Base-by-base conservation (phyloP, 1,140 invertebrate genomes). In the Trialeurodes vaporariorum region DNA sequence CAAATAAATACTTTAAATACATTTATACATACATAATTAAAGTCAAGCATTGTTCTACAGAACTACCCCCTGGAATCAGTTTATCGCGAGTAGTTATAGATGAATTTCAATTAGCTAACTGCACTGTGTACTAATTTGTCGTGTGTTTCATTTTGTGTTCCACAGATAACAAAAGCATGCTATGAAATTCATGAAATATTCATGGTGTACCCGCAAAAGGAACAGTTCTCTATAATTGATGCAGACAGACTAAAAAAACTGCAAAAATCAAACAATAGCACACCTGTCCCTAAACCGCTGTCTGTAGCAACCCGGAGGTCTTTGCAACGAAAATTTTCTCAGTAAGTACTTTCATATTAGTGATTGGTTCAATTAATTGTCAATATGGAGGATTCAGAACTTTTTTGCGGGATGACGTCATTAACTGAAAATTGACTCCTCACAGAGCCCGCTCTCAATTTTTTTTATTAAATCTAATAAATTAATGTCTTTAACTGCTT, bases 181-280 rank as follows among this genome's bases (percentile, higher is more conserved):
- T 49, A 49, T 49, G 34, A 49, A 49, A 49, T 49, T 49, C 34
- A 49, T 49, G 34, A 49, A 49, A 49, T 49, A 49, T 49, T 49
- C 34, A 49, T 49, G 5, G 17, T 49, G 5, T 49, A 49, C 17
- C 34, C 34, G 5, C 34, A 49, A 49, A 49, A 5, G 34, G 34
- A 49, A 49, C 5, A 49, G 17, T 49, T 49, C 17, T 5, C 34
- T 9, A 49, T 49, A 49, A 49, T 49, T 9, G 34, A 5, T 49
- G 34, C 34, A 9, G 34, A 49, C 34, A 5, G 34, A 49, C 34
- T 49, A 17, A 49, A 49, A 17, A 49, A 49, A 17, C 17, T 17
- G 5, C 34, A 49, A 17, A 49, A 49, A 49, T 17, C 17, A 49
- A 49, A 49, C 34, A 49, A 49, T 17, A 49, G 34, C 34, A 49